These are phyloP conservation scores for Stenchaetothrips biformis DNA, from an alignment of 2,888 invertebrate species.

Conservation along the genomic window DNA sequence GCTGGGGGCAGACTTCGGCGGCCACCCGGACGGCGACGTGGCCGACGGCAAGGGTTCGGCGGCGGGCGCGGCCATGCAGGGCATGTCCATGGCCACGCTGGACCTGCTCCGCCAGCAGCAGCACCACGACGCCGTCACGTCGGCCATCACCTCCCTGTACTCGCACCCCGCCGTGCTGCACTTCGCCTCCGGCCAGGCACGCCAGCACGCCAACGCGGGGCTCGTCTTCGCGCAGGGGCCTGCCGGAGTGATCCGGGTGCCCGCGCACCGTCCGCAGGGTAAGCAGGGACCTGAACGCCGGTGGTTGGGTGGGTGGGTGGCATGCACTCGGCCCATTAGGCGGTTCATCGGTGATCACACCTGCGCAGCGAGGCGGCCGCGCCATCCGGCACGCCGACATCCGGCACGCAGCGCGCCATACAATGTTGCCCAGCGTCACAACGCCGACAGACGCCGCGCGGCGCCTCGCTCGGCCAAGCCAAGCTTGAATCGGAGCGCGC, in stretches of 20 bases:
- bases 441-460: no score
- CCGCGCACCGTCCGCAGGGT: constrained; percentile 38
- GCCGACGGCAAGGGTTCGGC: constrained; percentile 63
- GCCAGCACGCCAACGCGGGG: constrained; percentile 3
- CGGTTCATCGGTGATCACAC: no score
- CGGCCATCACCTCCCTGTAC: constrained; percentile 32
- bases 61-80: constrained; percentile 61
- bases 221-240: not conserved
- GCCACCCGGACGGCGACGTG: constrained; percentile 46
- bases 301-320: no score
- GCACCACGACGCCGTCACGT: constrained; percentile 32
- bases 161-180: constrained; percentile 35
- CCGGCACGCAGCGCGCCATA: no score
- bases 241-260: constrained; percentile 44
- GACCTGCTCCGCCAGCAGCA: constrained; percentile 27
- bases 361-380: no score
- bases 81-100: constrained; percentile 22
- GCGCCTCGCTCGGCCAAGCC: no score
- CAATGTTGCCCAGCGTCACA: no score
- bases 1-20: constrained; percentile 55
- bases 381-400: no score
- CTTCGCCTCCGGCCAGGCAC: constrained; percentile 29
- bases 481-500: no score
- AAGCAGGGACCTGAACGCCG: not conserved
- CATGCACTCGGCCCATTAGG: no score